These are phyloP conservation scores for Saccostrea glomerata DNA, from an alignment of 1,140 invertebrate species.

Conservation along the genomic window DNA sequence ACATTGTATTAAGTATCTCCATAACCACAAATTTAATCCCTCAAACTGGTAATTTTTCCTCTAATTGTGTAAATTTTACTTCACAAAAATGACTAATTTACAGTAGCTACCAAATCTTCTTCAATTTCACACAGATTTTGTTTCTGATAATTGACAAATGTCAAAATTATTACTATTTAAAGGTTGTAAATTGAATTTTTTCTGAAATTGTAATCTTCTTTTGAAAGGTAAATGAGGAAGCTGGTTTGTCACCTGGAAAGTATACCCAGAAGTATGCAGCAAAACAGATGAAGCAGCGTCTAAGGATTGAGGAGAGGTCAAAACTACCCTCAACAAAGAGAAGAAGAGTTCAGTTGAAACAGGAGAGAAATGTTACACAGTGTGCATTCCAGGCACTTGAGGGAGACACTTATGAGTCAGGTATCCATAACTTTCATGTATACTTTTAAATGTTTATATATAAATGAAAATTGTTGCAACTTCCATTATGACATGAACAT, in stretches of 20 bases:
- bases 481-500: background rate
- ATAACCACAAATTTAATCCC: background rate
- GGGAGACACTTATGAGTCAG: slow-evolving; percentile 51
- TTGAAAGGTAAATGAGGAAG: slow-evolving; percentile 30
- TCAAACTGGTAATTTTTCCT: background rate
- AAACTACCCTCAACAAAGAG: slow-evolving; percentile 43
- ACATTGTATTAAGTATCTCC: background rate
- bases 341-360: slow-evolving; percentile 48
- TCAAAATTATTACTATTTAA: background rate
- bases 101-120: too few relatives aligned
- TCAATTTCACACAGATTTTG: background rate
- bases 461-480: background rate
- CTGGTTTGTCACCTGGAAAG: slow-evolving; percentile 51
- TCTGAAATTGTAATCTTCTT: background rate
- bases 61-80: too few relatives aligned
- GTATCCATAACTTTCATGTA: slow-evolving; percentile 27
- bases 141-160: background rate
- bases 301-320: slow-evolving; percentile 9
- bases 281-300: slow-evolving; percentile 39
- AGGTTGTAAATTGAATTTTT: background rate
- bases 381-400: slow-evolving; percentile 48
- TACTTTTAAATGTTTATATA: background rate
- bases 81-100: too few relatives aligned
- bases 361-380: slow-evolving; percentile 46
- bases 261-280: slow-evolving; percentile 46